Conservation (phyloP, 2,113 vertebrate species). For the Notarius lentiginosus region DNA sequence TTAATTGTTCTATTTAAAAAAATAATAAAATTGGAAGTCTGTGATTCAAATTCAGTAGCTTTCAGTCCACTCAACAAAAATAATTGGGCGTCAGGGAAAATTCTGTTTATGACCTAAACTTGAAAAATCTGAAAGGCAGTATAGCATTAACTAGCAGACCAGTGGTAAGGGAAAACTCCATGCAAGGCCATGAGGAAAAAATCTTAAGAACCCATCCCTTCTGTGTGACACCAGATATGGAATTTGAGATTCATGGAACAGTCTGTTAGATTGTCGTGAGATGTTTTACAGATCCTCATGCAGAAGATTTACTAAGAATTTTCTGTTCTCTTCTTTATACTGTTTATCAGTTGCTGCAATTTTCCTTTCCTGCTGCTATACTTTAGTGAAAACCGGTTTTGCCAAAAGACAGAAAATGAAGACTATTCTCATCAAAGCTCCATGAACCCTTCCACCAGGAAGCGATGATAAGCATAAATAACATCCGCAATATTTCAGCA, state of each 20-base stretch:
- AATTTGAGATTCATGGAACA: background rate
- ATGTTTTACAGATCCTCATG: background rate
- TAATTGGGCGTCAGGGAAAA: no score
- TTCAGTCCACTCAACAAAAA: no score
- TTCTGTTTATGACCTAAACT: no score
- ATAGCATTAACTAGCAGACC: no score
- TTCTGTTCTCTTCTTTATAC: background rate
- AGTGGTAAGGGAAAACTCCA: background rate
- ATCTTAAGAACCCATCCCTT: background rate
- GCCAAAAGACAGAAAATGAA: background rate
- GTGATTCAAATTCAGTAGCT: no score
- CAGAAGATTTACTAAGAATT: background rate
- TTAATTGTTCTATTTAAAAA: no score
- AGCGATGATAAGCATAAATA: background rate
- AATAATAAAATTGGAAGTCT: no score
- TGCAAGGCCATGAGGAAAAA: background rate
- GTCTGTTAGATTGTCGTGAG: background rate
- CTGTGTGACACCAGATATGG: background rate
- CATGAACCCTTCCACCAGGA: background rate
- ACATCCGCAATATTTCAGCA: background rate
- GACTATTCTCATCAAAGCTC: background rate
- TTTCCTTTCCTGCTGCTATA: background rate
- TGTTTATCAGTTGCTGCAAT: background rate
- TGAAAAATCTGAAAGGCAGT: no score
- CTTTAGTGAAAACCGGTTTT: background rate